Percentiles rank a stretch among this genome's conserved stretches.
Evolutionary conservation across 2,888 invertebrate species (phyloP).

Genomic region (Spatulosminthurus flaviceps): DNA sequence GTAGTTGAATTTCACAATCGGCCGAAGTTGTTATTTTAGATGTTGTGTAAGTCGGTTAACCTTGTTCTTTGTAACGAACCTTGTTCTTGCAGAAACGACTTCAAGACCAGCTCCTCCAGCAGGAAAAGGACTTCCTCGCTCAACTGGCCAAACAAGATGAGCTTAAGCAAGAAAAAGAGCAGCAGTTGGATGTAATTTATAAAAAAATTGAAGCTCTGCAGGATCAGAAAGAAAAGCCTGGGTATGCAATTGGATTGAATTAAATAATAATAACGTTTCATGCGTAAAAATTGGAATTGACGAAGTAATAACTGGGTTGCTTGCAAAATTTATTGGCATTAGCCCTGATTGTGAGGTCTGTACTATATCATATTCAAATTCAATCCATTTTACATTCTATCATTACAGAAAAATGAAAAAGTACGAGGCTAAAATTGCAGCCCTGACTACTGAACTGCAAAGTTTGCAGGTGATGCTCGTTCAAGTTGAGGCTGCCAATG

Average conservation of each 20-base stretch:
- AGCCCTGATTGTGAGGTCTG: too few relatives aligned
- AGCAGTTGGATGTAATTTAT: slow-evolving; percentile 8
- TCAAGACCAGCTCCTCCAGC: slow-evolving; percentile 16
- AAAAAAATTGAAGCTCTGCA: slow-evolving; percentile 13
- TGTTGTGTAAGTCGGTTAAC: neutral
- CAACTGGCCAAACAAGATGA: slow-evolving; percentile 18
- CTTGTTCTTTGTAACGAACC: too few relatives aligned
- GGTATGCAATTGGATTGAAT: neutral
- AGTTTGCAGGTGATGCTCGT: neutral
- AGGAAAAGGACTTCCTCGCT: neutral
- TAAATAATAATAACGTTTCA: too few relatives aligned
- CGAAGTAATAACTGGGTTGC: too few relatives aligned
- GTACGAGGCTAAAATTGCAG: slow-evolving; percentile 33
- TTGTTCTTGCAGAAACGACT: slow-evolving; percentile 1
- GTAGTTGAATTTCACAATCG: too few relatives aligned
- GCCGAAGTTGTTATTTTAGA: too few relatives aligned
- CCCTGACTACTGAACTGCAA: neutral
- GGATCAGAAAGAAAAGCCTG: slow-evolving; percentile 2
- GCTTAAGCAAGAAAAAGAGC: neutral
- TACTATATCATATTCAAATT: too few relatives aligned
- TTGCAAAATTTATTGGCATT: too few relatives aligned
- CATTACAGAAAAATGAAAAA: slow-evolving; percentile 19
- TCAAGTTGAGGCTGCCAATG: slow-evolving; percentile 16
- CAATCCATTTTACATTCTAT: neutral
- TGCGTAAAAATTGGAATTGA: too few relatives aligned